Evolutionary conservation across 2,113 vertebrate genomes (phyloP).

Genomic region (Platysternon megacephalum): DNA sequence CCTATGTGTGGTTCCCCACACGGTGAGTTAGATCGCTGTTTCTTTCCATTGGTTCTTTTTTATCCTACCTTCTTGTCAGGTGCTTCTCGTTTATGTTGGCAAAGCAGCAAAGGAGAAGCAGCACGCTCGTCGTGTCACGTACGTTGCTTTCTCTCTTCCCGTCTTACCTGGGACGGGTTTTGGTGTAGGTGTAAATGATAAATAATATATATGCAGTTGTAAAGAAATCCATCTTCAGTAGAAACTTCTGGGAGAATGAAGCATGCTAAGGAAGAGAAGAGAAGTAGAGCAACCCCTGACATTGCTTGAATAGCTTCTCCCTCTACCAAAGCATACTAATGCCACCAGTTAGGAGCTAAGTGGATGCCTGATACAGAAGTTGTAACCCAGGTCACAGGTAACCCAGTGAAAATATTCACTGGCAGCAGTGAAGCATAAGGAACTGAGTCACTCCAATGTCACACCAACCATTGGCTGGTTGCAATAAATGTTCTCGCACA

Average conservation of each 20-base stretch:
- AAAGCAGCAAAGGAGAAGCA: neutral
- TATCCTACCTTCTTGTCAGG: neutral
- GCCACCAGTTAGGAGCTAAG: neutral
- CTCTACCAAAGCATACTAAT: neutral
- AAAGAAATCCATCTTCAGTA: neutral
- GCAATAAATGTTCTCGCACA: rapidly evolving
- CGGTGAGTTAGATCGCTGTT: rapidly evolving
- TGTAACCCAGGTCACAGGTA: neutral
- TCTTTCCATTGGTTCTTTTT: neutral
- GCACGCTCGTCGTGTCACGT: neutral
- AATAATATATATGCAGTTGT: neutral
- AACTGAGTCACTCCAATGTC: neutral
- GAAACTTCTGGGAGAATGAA: neutral
- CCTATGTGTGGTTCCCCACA: neutral
- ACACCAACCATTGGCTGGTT: neutral
- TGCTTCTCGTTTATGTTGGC: neutral
- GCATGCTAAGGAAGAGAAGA: neutral
- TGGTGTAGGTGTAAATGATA: neutral
- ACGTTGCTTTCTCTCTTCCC: neutral
- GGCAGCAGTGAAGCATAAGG: neutral
- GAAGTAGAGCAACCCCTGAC: neutral
- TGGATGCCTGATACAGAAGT: neutral
- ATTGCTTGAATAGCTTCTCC: neutral
- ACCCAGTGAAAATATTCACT: neutral
- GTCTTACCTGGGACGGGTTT: neutral